Base-by-base conservation (phyloP, 1,140 invertebrate species). In the Manduca sexta region DNA sequence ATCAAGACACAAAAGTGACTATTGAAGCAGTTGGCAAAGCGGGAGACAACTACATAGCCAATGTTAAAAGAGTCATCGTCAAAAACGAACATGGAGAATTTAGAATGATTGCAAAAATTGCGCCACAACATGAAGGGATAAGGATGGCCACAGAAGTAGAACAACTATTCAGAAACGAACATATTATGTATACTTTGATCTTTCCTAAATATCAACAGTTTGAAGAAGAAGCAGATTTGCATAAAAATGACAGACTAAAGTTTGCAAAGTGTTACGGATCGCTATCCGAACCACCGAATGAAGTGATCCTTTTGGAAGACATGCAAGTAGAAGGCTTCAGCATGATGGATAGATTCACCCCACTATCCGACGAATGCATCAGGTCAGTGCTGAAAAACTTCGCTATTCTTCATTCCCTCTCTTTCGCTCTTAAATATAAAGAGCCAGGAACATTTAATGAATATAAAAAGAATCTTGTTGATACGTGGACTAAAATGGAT, bases 221-320 rank as follows among this genome's bases (percentile, higher is more conserved):
- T 10, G 80, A 87, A 49, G 41, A 54, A 18, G 71, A 61, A 45
- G 51, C 56, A 2, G 48, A 69, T 12, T 39, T 68, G 0, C 43
- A 65, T 0, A n/a, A 50, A 6, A 26, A 54, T n/a, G 55, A 81
- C 1, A 52, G 45, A 4, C 77, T 86, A 15, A 44, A 54, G 41
- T 64, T 70, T 45, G 71, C 86, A 3, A 76, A 72, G 39, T 88
- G 81, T 47, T 85, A 77, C 31, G 69, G 55, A n/a, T 69, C 59
- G 0, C 55, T 67, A 6, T 51, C 34, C 8, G 72, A 85, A 38
- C 62, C 78, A 21, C 52, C 63, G 3, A 54, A 86, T 35, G 87
- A 89, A 68, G 66, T 85, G 2, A 78, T 90, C 7, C 62, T 90
- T 15, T 64, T 91, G 43, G 84, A 90, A 61, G 88, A 91, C 67